These are phyloP conservation scores for Crypturellus tataupa DNA, from an alignment of 2,797 vertebrate species.

Conservation along the genomic window DNA sequence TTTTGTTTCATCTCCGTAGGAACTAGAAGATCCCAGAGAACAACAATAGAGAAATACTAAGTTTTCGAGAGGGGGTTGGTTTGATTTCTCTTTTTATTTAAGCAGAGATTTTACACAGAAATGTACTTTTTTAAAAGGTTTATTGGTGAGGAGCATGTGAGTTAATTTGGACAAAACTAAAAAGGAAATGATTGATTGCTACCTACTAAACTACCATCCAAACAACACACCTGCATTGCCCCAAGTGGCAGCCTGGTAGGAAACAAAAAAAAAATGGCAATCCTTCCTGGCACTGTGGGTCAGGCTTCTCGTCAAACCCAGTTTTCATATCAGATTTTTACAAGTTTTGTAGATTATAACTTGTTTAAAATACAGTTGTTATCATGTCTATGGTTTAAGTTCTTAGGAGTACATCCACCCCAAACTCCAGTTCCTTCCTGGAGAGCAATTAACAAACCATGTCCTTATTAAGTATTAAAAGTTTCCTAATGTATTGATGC, in stretches of 20 bases:
- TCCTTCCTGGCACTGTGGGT: neutral
- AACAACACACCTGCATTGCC: neutral
- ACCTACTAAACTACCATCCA: neutral
- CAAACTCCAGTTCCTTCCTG: neutral
- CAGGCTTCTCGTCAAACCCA: neutral
- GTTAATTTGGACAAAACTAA: neutral
- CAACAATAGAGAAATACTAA: neutral
- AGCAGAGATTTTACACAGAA: neutral
- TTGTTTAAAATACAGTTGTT: neutral
- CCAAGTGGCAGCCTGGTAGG: rapidly evolving
- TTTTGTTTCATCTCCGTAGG: neutral
- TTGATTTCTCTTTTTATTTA: neutral
- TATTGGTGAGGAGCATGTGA: neutral
- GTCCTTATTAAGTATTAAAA: neutral
- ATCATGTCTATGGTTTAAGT: neutral
- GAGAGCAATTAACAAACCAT: neutral
- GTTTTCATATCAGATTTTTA: neutral
- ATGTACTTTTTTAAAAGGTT: neutral
- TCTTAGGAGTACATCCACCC: neutral
- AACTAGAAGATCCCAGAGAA: neutral
- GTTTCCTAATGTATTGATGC: neutral
- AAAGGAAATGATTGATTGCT: neutral
- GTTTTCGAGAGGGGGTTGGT: neutral
- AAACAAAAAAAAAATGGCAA: neutral
- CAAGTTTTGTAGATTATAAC: neutral